Base-by-base conservation (phyloP, 1,140 invertebrate species). In the Galendromus occidentalis region DNA sequence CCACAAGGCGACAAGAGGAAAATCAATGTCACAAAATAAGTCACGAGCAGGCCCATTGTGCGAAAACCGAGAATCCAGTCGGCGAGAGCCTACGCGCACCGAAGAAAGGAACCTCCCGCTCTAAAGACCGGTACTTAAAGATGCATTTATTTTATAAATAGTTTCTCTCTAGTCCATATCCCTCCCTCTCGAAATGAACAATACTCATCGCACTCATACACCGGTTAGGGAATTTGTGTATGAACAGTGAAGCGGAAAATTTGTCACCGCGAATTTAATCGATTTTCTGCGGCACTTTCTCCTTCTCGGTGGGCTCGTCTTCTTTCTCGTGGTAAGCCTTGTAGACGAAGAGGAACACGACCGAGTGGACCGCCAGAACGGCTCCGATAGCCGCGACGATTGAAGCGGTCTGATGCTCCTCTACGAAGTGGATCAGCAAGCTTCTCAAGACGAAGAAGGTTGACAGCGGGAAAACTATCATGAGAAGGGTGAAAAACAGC, bases 261-360 rank as follows among this genome's bases (percentile, higher is more conserved):
- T n/a, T n/a, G n/a, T n/a, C n/a, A n/a, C n/a, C n/a, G 33, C 33
- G 14, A 14, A 59, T 59, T 22, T 59, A 59, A 33, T 59, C 51
- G 20, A 59, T 59, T 33, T 59, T 59, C 51, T 59, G 51, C 25
- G 51, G 51, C 17, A 59, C 51, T 33, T 59, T 59, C 25, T 59
- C 51, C 20, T 59, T 59, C 14, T 59, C 51, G 17, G 51, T 17
- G 14, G 51, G 51, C 33, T 22, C 51, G 51, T 59, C 51, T 14
- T 59, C 51, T 25, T 59, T 59, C 33, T 59, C 51, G 1, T 59
- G 51, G 22, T 18, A 59, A 22, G 51, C 51, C 20, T 59, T 59
- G 33, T 59, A 59, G 25, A 59, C 51, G 51, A 59, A 59, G 25
- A 59, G 25, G 25, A 33, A 25, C 22, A 59, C 51, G 1, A 59